These are phyloP conservation scores for Drosophila bocqueti DNA, from an alignment of 1,140 invertebrate species.

Conservation along the genomic window DNA sequence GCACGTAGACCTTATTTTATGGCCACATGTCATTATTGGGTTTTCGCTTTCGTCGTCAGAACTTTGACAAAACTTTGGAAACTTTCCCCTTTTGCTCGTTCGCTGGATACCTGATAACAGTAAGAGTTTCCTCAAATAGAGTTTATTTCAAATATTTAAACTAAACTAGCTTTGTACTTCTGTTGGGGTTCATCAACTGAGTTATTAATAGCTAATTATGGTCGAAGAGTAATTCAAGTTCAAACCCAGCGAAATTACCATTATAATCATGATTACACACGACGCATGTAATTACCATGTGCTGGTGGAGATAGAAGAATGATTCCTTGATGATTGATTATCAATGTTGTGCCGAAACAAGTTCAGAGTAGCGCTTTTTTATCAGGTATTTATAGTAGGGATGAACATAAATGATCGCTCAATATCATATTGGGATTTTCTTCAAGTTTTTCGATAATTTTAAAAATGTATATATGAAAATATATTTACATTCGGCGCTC, in stretches of 20 bases:
- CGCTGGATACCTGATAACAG: neutral
- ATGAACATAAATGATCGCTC: neutral
- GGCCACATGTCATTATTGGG: neutral
- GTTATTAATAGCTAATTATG: neutral
- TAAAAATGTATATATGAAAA: too few species aligned
- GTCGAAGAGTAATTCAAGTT: neutral
- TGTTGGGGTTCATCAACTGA: too few species aligned
- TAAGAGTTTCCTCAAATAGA: too few species aligned
- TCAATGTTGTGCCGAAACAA: neutral
- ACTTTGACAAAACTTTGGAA: neutral
- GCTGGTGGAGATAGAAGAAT: neutral
- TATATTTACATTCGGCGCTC: too few species aligned
- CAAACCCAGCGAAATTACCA: neutral
- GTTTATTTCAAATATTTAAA: too few species aligned
- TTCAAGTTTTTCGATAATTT: too few species aligned
- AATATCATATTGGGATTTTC: neutral
- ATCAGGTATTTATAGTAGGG: neutral
- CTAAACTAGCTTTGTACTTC: too few species aligned
- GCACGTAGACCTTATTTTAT: neutral
- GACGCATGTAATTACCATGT: neutral
- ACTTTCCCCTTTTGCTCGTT: neutral
- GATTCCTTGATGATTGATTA: slow-evolving; percentile 3
- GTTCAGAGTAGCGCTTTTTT: neutral
- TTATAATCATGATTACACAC: neutral
- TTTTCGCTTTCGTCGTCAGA: neutral